Percentiles rank a stretch among this genome's conserved stretches.
phyloP scores from a whole-genome alignment of 1,140 invertebrate species.

The Andrena cerasifolii region DNA sequence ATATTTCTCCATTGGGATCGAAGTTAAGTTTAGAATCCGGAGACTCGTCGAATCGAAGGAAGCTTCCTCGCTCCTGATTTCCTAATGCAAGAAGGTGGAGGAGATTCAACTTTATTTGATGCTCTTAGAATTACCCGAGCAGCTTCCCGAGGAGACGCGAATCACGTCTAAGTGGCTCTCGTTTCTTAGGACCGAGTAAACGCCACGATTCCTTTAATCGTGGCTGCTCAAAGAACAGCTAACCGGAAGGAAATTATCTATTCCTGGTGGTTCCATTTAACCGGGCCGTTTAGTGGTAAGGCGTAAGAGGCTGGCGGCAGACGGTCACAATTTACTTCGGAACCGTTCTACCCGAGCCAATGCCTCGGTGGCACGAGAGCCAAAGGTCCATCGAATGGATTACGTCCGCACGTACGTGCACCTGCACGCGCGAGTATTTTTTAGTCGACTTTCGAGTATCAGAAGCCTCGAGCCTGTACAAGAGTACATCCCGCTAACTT shows the following conservation, averaged over 20 bases:
- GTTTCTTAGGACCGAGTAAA: background rate
- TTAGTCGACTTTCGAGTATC: too few species aligned
- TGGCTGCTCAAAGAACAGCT: background rate
- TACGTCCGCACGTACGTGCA: background rate
- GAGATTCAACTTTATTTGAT: background rate
- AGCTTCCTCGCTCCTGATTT: background rate
- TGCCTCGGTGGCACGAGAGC: constrained; percentile 7
- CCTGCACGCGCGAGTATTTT: too few species aligned
- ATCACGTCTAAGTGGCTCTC: background rate
- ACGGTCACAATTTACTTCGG: constrained; percentile 1
- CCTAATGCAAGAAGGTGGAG: background rate
- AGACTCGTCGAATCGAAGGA: too few species aligned
- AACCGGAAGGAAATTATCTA: background rate
- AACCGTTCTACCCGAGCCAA: background rate
- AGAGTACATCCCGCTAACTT: too few species aligned
- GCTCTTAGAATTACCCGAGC: background rate
- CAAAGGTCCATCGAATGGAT: background rate
- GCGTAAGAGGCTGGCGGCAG: background rate
- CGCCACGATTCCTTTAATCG: background rate
- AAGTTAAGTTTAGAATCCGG: too few species aligned
- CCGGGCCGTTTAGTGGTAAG: background rate
- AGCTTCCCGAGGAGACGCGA: background rate
- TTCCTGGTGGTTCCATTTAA: background rate
- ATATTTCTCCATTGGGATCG: too few species aligned
- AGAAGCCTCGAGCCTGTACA: too few species aligned